Percentiles rank a stretch among this genome's conserved stretches.
Conservation (phyloP, 1,140 invertebrate genomes). For the Varroa destructor region DNA sequence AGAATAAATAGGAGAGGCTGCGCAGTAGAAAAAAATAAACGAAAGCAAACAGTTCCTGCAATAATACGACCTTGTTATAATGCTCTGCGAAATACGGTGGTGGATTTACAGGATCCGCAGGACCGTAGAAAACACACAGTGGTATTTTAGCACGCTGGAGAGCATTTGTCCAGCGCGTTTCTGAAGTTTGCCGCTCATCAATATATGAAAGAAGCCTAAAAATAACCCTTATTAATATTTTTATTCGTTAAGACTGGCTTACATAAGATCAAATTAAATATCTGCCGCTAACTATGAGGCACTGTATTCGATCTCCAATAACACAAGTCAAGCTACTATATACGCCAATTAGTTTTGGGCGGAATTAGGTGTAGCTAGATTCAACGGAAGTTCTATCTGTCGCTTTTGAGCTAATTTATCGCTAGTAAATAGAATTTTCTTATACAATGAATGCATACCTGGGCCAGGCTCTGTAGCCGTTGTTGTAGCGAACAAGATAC, state of each 20-base stretch:
- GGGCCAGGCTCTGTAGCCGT: conserved; percentile 36
- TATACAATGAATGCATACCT: background rate
- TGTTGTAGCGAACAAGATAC: conserved; percentile 34
- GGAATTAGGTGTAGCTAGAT: too few species aligned
- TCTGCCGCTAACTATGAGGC: too few species aligned
- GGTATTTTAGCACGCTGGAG: conserved; percentile 36
- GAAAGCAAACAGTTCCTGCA: too few species aligned
- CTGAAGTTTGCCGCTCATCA: conserved; percentile 34
- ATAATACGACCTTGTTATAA: conserved; percentile 33
- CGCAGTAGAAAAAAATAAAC: too few species aligned
- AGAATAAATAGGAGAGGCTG: too few species aligned
- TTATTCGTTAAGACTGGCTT: too few species aligned
- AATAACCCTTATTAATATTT: background rate
- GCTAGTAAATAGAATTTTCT: background rate
- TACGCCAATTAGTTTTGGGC: too few species aligned
- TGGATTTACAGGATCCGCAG: conserved; percentile 39
- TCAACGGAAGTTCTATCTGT: too few species aligned
- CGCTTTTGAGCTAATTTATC: too few species aligned
- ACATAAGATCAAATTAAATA: too few species aligned
- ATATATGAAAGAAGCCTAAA: conserved; percentile 32
- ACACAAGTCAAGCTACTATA: too few species aligned
- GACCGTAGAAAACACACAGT: conserved; percentile 39
- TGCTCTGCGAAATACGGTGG: conserved; percentile 34
- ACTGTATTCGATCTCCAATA: too few species aligned
- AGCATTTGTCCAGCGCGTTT: conserved; percentile 39